Evolutionary conservation across 2,113 vertebrate genomes (phyloP), one percentile per base, ranked within the genome.

Genomic region (Galbula dea): DNA sequence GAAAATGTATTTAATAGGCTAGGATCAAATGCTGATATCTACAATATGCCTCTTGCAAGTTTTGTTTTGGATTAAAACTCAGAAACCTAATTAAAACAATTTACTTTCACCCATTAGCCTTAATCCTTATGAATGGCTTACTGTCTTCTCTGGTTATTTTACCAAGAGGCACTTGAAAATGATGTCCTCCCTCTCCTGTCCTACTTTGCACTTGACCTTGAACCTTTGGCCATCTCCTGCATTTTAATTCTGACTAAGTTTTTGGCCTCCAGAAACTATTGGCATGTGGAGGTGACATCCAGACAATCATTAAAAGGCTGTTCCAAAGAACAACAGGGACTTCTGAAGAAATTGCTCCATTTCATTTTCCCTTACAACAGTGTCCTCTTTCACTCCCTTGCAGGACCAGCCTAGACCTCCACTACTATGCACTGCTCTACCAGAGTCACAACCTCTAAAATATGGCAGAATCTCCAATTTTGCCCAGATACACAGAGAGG

Each of bases 31-130:
- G 89, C 54, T 86, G 89, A 45, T 94, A 90, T 95, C 93, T 96
- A 83, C 84, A 95, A 51, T 90, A 93, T 21, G 87, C 83, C 68
- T 94, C 90, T 85, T 80, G 61, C 74, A 79, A 95, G 89, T 89
- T 96, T 97, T 96, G 93, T 94, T 96, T 97, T 91, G 95, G 94
- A 97, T 97, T 95, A 96, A 93, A 96, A 96, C 85, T 93, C 93
- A 94, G 93, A 97, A 97, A 96, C 91, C 95, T 93, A 96, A 97
- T 97, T 95, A 96, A 97, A 97, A 97, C 89, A 93, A 96, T 94
- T 95, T 91, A 92, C 89, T 96, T 95, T 97, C 92, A 95, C 94
- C 95, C 96, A 96, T 92, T 95, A 95, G 90, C 91, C 86, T 93
- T 96, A 96, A 96, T 95, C 96, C 96, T 94, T 97, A 94, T 96